These are phyloP conservation scores for Cataglyphis rosenhaueri DNA, from an alignment of 2,888 invertebrate species.

Conservation along the genomic window DNA sequence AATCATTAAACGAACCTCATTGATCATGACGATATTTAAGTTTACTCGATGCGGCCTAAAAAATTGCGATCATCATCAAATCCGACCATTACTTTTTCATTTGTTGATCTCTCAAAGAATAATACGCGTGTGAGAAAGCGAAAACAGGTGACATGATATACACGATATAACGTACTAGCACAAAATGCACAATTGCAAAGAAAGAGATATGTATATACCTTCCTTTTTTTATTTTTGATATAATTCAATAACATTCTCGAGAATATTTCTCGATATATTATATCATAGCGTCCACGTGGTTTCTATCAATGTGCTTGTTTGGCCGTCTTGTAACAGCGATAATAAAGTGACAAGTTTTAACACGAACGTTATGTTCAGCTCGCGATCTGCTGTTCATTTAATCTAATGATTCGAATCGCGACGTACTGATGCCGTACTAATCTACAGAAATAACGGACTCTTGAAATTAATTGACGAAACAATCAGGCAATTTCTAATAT, in stretches of 20 bases:
- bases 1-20: not conserved
- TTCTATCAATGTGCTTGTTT: slow-evolving; percentile 9
- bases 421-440: slow-evolving; percentile 1
- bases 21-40: not conserved
- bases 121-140: not conserved
- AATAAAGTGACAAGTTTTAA: slow-evolving; percentile 27
- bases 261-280: not conserved
- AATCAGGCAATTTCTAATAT: not conserved
- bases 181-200: slow-evolving; percentile 12
- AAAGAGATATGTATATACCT: not conserved
- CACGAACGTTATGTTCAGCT: slow-evolving; percentile 10
- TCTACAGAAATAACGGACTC: slow-evolving; percentile 8
- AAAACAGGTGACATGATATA: not conserved
- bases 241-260: slow-evolving; percentile 4
- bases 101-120: not conserved
- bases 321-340: slow-evolving; percentile 1
- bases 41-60: slow-evolving; percentile 12
- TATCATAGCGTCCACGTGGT: not conserved
- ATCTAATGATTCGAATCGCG: slow-evolving; percentile 30
- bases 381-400: slow-evolving; percentile 17
- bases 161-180: not conserved
- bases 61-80: not conserved
- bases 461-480: slow-evolving; percentile 26
- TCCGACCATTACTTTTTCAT: not conserved
- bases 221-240: not conserved